Conservation (phyloP, 2,797 vertebrate species). For the Dendrocincla fuliginosa region DNA sequence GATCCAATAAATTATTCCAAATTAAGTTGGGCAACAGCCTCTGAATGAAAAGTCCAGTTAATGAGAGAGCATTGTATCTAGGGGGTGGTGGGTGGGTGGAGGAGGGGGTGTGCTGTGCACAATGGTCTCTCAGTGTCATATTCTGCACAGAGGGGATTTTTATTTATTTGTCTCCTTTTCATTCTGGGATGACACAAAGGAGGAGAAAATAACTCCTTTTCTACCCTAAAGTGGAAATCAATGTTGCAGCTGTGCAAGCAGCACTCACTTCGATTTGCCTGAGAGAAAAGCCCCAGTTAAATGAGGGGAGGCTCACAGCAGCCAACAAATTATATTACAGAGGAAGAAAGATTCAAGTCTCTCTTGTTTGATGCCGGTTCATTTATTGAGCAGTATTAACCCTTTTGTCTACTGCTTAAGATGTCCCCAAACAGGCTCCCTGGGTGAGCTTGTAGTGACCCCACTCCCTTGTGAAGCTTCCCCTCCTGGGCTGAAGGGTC, state of each 20-base stretch:
- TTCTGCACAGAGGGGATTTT: constrained; percentile 26
- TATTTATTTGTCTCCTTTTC: constrained; percentile 41
- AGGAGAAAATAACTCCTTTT: constrained; percentile 44
- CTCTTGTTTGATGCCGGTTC: background rate
- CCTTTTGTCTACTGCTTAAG: background rate
- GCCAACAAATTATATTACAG: background rate
- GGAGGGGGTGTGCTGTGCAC: background rate
- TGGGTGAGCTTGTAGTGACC: background rate
- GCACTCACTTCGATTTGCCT: background rate
- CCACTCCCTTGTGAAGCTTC: background rate
- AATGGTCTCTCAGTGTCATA: constrained; percentile 13
- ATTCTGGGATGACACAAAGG: constrained; percentile 28
- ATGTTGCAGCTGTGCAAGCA: constrained; percentile 51
- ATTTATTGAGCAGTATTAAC: background rate
- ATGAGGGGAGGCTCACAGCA: constrained; percentile 1
- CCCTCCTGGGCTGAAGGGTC: background rate
- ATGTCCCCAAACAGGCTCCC: background rate
- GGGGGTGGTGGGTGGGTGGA: background rate
- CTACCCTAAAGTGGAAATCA: background rate
- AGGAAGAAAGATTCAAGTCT: background rate
- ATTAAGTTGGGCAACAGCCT: constrained; percentile 28
- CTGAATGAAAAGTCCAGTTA: constrained; percentile 17
- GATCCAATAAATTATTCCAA: constrained; percentile 20
- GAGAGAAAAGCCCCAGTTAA: background rate
- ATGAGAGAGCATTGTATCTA: background rate